phyloP scores from a whole-genome alignment of 2,113 vertebrate species.

The Cynopterus brachyotis region DNA sequence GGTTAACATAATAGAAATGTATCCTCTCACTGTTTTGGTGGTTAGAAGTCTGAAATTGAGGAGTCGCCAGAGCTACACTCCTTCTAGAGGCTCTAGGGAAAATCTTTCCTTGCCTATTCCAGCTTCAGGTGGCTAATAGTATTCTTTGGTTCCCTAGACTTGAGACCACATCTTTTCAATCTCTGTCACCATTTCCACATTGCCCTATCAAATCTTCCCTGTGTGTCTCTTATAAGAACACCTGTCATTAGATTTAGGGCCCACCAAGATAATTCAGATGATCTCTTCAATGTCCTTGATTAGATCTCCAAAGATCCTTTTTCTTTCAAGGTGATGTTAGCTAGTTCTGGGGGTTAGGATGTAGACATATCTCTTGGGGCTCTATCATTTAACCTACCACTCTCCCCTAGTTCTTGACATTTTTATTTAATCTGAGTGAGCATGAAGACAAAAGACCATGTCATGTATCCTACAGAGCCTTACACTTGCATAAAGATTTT shows the following conservation, averaged over 20 bases:
- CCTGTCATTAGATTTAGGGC: not conserved
- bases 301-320: not conserved
- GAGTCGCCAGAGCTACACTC: not conserved
- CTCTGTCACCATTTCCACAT: not conserved
- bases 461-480: not conserved
- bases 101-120: not conserved
- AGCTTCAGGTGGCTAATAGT: not conserved
- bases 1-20: not conserved
- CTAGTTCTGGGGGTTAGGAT: not conserved
- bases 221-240: not conserved
- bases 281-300: not conserved
- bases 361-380: not conserved
- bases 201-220: not conserved
- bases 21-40: not conserved
- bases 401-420: not conserved
- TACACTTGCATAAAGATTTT: not conserved
- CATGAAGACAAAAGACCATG: not conserved
- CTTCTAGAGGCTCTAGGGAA: not conserved
- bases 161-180: not conserved
- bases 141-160: not conserved
- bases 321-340: not conserved
- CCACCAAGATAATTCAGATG: not conserved
- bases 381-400: not conserved
- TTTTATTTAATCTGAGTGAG: not conserved
- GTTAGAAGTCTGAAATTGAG: not conserved